These are phyloP conservation scores for Pipistrellus pipistrellus DNA, from an alignment of 2,797 vertebrate genomes.

Conservation along the genomic window DNA sequence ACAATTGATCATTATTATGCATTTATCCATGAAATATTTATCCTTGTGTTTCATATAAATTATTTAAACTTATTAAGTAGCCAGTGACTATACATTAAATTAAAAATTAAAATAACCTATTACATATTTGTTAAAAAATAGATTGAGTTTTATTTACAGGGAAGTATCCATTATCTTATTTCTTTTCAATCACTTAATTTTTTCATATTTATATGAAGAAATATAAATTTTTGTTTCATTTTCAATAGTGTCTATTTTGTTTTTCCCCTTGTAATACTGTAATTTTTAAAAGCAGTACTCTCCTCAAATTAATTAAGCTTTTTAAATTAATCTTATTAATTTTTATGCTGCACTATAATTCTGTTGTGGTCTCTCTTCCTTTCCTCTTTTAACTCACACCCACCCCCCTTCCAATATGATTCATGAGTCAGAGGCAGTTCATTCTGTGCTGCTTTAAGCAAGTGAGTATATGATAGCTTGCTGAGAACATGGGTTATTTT, in stretches of 20 bases:
- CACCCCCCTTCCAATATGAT: background rate
- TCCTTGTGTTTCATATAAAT: background rate
- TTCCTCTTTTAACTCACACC: background rate
- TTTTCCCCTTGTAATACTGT: background rate
- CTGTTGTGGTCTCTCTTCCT: background rate
- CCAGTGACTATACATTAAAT: background rate
- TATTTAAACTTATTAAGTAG: conserved; percentile 34
- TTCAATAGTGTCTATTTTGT: background rate
- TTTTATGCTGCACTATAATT: background rate
- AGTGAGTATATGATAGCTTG: background rate
- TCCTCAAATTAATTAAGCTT: background rate
- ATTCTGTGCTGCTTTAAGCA: background rate
- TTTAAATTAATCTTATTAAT: background rate
- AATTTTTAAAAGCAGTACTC: background rate
- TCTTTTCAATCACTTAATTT: background rate
- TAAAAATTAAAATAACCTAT: background rate
- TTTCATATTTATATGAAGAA: background rate
- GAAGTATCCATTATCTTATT: background rate
- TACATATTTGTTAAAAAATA: background rate
- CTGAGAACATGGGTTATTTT: background rate
- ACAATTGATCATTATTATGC: background rate
- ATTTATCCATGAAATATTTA: conserved; percentile 19
- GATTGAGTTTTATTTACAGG: background rate
- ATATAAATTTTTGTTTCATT: background rate
- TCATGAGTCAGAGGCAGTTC: background rate